Evolutionary conservation across 2,888 invertebrate species (phyloP).

Genomic region (Psococerastis gibbosa): DNA sequence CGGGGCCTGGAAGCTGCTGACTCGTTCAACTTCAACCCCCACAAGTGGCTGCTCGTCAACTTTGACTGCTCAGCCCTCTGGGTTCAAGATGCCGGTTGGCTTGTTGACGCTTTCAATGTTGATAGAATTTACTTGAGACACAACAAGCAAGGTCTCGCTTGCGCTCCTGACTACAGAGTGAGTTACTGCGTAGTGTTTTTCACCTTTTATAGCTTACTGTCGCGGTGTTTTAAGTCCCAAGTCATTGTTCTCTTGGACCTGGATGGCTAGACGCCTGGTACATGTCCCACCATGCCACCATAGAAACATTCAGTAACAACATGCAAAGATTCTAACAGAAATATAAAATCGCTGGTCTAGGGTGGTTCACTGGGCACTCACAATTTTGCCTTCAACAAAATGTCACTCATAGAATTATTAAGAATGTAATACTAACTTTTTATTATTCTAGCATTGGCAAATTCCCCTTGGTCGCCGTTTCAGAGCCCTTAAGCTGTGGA

Average conservation of each 20-base stretch:
- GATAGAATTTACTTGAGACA: conserved; percentile 77
- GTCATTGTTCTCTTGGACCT: too few relatives aligned
- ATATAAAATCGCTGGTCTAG: not conserved
- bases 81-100: conserved; percentile 61
- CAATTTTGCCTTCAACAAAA: not conserved
- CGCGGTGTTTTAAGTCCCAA: too few relatives aligned
- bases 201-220: too few relatives aligned
- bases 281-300: too few relatives aligned
- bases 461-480: conserved; percentile 74
- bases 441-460: conserved; percentile 56
- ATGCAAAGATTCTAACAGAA: too few relatives aligned
- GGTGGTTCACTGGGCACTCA: too few relatives aligned
- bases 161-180: conserved; percentile 39
- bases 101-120: conserved; percentile 74
- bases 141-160: conserved; percentile 32
- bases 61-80: conserved; percentile 92
- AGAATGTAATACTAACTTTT: too few relatives aligned
- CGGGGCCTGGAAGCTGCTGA: conserved; percentile 61
- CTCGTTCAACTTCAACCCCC: conserved; percentile 86
- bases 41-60: conserved; percentile 89
- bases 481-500: conserved; percentile 85
- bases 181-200: conserved; percentile 16
- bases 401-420: not conserved
- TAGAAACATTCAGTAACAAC: too few relatives aligned
- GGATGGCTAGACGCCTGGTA: too few relatives aligned